Evolutionary conservation across 2,113 vertebrate species (phyloP).

Genomic region (Athene cunicularia): DNA sequence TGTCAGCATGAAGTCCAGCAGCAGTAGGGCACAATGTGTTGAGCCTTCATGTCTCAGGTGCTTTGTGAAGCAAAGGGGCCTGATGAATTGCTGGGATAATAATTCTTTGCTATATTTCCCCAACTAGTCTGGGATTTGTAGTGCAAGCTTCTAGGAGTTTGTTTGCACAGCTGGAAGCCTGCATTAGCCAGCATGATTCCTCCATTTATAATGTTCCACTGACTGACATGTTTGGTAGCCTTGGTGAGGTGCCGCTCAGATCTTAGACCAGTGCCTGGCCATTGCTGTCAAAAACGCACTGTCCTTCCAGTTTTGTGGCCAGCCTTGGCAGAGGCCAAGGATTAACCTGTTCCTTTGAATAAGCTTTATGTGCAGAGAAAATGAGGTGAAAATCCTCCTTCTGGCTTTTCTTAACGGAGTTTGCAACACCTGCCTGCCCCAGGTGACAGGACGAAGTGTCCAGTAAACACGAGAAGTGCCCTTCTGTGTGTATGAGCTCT

Average conservation of each 20-base stretch:
- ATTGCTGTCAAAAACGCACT: background rate
- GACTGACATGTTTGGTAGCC: constrained; percentile 4
- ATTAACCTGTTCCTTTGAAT: constrained; percentile 4
- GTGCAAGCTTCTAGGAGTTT: background rate
- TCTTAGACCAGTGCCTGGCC: background rate
- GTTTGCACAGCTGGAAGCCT: constrained; percentile 58
- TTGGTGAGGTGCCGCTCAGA: background rate
- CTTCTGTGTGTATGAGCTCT: background rate
- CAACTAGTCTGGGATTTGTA: background rate
- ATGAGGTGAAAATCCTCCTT: constrained; percentile 10
- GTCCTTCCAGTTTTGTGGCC: background rate
- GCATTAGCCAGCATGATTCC: background rate
- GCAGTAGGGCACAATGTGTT: fast-evolving
- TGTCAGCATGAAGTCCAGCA: fast-evolving
- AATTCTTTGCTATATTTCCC: background rate
- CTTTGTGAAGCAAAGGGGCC: background rate
- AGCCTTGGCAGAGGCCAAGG: background rate
- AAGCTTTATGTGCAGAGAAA: background rate
- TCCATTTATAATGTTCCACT: background rate
- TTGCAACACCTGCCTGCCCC: background rate
- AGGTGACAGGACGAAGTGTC: background rate
- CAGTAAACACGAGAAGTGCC: background rate
- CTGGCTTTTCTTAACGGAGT: constrained; percentile 14
- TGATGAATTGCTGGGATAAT: background rate
- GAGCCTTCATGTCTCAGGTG: background rate